These are phyloP conservation scores for Felis catus DNA, from an alignment of 2,113 vertebrate genomes.

Conservation along the genomic window DNA sequence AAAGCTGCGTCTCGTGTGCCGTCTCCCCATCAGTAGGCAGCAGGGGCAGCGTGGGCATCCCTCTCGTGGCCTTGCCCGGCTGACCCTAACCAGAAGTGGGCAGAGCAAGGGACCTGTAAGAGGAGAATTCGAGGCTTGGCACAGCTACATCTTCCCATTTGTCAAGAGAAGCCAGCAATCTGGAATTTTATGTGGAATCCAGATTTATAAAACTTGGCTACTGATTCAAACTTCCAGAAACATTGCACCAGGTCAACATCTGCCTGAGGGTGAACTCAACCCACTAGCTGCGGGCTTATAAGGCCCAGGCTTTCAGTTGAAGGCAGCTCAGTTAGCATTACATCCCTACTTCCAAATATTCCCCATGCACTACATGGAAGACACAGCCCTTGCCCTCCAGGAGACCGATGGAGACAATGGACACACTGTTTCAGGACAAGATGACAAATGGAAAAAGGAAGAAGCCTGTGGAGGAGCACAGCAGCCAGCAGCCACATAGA, in stretches of 20 bases:
- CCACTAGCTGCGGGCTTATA: background rate
- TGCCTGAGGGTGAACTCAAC: background rate
- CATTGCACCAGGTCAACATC: background rate
- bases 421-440: background rate
- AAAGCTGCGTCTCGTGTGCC: background rate
- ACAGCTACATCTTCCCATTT: background rate
- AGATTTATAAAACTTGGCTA: conserved; percentile 14
- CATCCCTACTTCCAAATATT: background rate
- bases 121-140: background rate
- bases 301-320: background rate
- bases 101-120: background rate
- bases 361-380: background rate
- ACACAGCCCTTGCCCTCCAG: background rate
- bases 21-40: background rate
- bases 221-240: conserved; percentile 34
- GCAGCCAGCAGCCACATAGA: background rate
- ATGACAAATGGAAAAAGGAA: background rate
- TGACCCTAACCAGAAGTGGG: background rate
- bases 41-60: background rate
- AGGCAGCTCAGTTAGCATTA: background rate
- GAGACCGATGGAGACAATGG: background rate
- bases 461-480: background rate
- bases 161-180: background rate
- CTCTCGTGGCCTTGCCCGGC: background rate
- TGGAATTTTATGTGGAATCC: conserved; percentile 20